Evolutionary conservation across 2,888 invertebrate species (phyloP).

Genomic region (Ophonus ardosiacus): DNA sequence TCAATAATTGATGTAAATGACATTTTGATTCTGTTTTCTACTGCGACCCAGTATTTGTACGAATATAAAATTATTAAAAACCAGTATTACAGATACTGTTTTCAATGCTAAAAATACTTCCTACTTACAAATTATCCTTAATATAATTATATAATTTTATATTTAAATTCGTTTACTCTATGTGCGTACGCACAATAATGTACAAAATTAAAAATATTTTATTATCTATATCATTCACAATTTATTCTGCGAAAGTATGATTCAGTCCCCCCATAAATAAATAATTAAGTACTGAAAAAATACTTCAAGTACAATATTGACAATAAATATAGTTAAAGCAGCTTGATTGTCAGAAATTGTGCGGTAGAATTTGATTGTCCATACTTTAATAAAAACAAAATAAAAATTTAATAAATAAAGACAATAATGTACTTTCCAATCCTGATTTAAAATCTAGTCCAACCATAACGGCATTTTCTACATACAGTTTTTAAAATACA

Average conservation of each 20-base stretch:
- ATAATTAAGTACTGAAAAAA: conserved; percentile 8
- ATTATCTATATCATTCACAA: conserved; percentile 36
- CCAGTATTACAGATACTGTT: conserved; percentile 5
- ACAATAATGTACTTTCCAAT: no score
- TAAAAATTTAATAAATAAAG: no score
- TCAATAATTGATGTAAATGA: conserved; percentile 20
- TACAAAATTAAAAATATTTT: conserved; percentile 45
- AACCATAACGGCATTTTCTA: no score
- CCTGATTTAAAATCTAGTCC: no score
- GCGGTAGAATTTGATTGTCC: background rate
- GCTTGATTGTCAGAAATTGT: background rate
- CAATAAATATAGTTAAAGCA: background rate
- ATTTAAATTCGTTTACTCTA: conserved; percentile 21
- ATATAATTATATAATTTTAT: conserved; percentile 23
- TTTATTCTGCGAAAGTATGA: conserved; percentile 33
- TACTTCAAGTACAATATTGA: background rate
- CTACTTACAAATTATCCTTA: conserved; percentile 12
- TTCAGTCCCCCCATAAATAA: background rate
- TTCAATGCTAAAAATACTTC: conserved; percentile 24
- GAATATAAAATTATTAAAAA: conserved; percentile 30
- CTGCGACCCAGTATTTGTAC: conserved; percentile 29
- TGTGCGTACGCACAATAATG: conserved; percentile 19
- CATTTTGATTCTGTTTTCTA: conserved; percentile 36
- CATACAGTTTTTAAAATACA: no score
- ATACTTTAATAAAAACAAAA: background rate